Base-by-base conservation (phyloP, 2,113 vertebrate species). In the Apeltes quadracus region DNA sequence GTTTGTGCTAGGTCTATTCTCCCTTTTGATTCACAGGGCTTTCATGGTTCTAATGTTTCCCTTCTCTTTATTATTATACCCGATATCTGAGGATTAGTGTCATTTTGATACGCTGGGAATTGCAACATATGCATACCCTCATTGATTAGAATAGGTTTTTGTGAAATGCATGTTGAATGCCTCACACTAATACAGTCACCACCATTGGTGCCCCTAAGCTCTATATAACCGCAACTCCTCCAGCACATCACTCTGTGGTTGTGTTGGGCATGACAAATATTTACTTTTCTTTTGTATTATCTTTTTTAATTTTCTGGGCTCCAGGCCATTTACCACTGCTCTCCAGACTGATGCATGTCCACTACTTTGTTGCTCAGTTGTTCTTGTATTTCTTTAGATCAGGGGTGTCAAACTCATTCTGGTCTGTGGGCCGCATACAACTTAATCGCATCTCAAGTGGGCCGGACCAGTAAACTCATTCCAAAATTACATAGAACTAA, bases 1-100 rank as follows among this genome's bases (percentile, higher is more conserved):
- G 46, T 51, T 62, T 66, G 13, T 53, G 65, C 53, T 0, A 36
- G 27, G 18, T 38, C 43, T 16, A 18, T 22, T 54, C 46, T 38
- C 61, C 7, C 44, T 43, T 43, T 15, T 18, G 15, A 69, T 32
- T 77, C 64, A 61, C 13, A 54, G n/a, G 32, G 25, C 23, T 61
- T 16, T 43, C 38, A 43, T 16, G 51, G 22, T 23, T 57, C n/a
- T 10, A 1, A 63, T 44, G 4, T 13, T 43, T 62, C 20, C 23
- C 18, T 7, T 18, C 32, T 54, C 9, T 54, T 32, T 2, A 46
- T 13, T 68, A 16, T 66, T 5, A n/a, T n/a, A n/a, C n/a, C n/a
- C n/a, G n/a, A 53, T 32, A 13, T 53, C 50, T 32, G 4, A 43
- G 18, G 51, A 29, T 55, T 12, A 53, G 7, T 32, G 12, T 34